Percentiles rank a stretch among this genome's conserved stretches.
phyloP scores from a whole-genome alignment of 2,113 vertebrate genomes.

The Trichomycterus rosablanca region DNA sequence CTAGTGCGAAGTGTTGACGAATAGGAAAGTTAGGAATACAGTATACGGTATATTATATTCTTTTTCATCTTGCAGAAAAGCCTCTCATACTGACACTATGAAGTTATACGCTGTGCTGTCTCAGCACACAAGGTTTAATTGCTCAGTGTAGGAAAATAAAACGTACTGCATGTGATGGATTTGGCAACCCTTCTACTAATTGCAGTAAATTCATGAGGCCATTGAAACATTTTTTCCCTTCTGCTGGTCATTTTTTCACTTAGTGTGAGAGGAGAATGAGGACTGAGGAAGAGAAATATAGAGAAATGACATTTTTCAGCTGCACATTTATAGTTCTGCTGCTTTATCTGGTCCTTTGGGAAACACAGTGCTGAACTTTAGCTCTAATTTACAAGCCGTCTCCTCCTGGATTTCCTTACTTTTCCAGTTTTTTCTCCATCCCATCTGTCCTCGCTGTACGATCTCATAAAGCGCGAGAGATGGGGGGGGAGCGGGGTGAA shows the following conservation, averaged over 20 bases:
- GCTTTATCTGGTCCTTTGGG: slow-evolving; percentile 29
- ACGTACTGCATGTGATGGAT: slow-evolving; percentile 6
- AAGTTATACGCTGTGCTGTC: slow-evolving; percentile 7
- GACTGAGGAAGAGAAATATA: slow-evolving; percentile 21
- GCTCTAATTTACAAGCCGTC: slow-evolving; percentile 40
- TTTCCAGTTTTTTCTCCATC: slow-evolving; percentile 31
- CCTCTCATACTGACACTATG: not conserved
- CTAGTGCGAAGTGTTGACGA: too few relatives aligned
- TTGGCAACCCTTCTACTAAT: slow-evolving; percentile 20
- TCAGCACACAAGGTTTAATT: slow-evolving; percentile 14
- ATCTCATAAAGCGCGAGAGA: slow-evolving; percentile 23
- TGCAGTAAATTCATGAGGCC: slow-evolving; percentile 9
- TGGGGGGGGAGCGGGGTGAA: slow-evolving; percentile 16
- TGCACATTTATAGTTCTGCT: slow-evolving; percentile 35
- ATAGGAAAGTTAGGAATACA: not conserved
- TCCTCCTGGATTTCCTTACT: slow-evolving; percentile 43
- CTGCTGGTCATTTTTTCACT: slow-evolving; percentile 16
- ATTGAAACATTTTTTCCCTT: not conserved
- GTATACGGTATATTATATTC: not conserved
- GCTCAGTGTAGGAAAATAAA: not conserved
- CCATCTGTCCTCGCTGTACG: slow-evolving; percentile 18
- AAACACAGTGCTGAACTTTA: slow-evolving; percentile 36
- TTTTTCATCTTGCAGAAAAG: not conserved
- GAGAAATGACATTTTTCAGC: slow-evolving; percentile 29
- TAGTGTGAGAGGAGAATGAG: not conserved